A percentile compares a stretch with the other conserved stretches of the same genome.
Evolutionary conservation across 2,113 vertebrate species (phyloP).

Genomic region (Elachura formosa): DNA sequence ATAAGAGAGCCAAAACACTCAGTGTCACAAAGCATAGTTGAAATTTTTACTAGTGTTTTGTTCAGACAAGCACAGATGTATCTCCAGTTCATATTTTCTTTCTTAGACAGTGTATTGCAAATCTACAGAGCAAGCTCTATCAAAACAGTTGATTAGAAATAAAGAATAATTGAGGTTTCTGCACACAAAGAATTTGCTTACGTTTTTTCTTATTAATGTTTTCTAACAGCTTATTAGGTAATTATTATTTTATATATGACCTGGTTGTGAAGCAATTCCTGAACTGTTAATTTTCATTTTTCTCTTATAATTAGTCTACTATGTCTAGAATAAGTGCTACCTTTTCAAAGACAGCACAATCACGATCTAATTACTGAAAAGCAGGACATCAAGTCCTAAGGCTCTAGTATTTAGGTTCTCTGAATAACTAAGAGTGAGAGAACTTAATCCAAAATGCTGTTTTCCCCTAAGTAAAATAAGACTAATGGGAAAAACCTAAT

Average conservation of each 20-base stretch:
- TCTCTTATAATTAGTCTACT: neutral
- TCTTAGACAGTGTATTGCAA: neutral
- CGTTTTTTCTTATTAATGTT: neutral
- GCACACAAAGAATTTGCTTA: neutral
- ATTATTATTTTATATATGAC: neutral
- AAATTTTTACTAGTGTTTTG: neutral
- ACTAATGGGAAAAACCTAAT: neutral
- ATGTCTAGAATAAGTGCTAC: neutral
- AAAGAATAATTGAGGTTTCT: neutral
- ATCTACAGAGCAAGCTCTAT: neutral
- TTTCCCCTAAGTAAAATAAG: neutral
- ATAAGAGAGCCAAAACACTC: neutral
- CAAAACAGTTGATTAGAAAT: slow-evolving; percentile 2
- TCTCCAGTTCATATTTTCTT: neutral
- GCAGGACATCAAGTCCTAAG: neutral
- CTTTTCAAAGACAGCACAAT: neutral
- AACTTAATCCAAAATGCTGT: neutral
- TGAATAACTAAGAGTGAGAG: neutral
- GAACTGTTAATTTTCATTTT: neutral
- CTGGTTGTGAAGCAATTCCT: neutral
- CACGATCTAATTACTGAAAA: neutral
- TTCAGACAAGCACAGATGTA: neutral
- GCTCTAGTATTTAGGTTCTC: neutral
- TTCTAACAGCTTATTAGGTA: slow-evolving; percentile 1
- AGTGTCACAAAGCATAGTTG: neutral